A percentile compares a stretch with the other conserved stretches of the same genome.
phyloP scores from a whole-genome alignment of 2,113 vertebrate genomes.

The Labrus mixtus region DNA sequence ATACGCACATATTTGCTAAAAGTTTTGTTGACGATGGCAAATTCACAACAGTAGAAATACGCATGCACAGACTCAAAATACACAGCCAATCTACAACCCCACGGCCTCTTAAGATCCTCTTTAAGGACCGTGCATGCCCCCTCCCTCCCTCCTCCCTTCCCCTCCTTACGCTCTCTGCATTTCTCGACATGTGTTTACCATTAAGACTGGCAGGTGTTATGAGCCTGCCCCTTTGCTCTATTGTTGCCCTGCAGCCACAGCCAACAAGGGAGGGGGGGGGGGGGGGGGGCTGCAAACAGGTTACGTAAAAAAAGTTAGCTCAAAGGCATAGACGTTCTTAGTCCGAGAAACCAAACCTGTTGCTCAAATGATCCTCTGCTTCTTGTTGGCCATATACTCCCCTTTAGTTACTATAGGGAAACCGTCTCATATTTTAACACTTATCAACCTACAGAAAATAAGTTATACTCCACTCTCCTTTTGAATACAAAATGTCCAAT shows the following conservation, averaged over 20 bases:
- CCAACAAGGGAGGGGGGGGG: constrained; percentile 54
- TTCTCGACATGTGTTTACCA: constrained; percentile 80
- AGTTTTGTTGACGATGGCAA: not conserved
- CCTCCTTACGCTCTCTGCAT: constrained; percentile 39
- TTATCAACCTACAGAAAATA: not conserved
- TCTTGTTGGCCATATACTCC: not conserved
- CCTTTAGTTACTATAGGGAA: not conserved
- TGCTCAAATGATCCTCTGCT: not conserved
- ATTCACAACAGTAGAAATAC: constrained; percentile 1
- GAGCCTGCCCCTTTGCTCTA: constrained; percentile 70
- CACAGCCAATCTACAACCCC: constrained; percentile 23
- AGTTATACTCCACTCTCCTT: not conserved
- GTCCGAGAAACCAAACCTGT: constrained; percentile 10
- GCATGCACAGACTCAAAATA: constrained; percentile 17
- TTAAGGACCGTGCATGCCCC: constrained; percentile 40
- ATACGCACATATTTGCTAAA: not conserved
- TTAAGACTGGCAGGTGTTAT: constrained; percentile 84
- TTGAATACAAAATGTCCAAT: too few species aligned
- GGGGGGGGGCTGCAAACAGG: constrained; percentile 64
- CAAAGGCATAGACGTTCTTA: constrained; percentile 34
- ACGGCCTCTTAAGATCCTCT: constrained; percentile 47
- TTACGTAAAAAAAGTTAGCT: constrained; percentile 49
- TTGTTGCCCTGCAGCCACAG: constrained; percentile 68
- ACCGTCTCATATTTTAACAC: too few species aligned
- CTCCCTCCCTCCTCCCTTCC: constrained; percentile 34